Percentiles rank a stretch among this genome's conserved stretches.
Conservation (phyloP, 2,888 invertebrate species). For the Synanthedon vespiformis region DNA sequence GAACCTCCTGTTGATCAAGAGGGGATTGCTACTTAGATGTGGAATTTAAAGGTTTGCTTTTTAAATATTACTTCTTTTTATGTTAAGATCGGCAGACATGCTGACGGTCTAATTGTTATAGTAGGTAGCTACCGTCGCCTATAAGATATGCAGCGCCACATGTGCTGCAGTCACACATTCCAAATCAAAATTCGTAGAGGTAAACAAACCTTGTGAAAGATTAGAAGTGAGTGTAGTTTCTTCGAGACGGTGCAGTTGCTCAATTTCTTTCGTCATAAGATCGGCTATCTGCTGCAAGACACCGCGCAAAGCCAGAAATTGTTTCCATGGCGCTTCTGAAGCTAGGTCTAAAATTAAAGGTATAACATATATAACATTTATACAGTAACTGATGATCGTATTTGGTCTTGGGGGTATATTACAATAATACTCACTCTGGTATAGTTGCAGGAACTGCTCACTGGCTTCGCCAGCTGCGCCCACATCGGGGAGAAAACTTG, state of each 20-base stretch:
- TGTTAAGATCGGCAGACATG: too few species aligned
- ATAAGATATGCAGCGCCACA: too few species aligned
- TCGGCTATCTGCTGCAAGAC: conserved; percentile 87
- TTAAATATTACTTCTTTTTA: too few species aligned
- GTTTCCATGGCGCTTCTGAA: conserved; percentile 90
- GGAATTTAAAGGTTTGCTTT: too few species aligned
- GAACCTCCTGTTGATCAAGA: too few species aligned
- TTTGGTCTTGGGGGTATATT: background rate
- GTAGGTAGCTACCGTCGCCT: too few species aligned
- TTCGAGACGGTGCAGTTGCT: conserved; percentile 88
- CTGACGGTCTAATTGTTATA: too few species aligned
- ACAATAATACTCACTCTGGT: conserved; percentile 71
- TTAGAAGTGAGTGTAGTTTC: conserved; percentile 94
- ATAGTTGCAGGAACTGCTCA: conserved; percentile 89
- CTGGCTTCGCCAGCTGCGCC: conserved; percentile 91
- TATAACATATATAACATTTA: too few species aligned
- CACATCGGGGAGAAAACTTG: conserved; percentile 88
- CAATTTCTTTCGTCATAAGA: conserved; percentile 89
- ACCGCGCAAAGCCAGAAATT: conserved; percentile 89
- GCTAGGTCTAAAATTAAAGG: conserved; percentile 68
- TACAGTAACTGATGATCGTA: background rate
- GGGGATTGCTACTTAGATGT: too few species aligned
- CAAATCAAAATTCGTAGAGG: background rate
- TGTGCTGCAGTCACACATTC: too few species aligned
- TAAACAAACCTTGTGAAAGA: conserved; percentile 79